Percentiles rank a stretch among this genome's conserved stretches.
Evolutionary conservation across 2,888 invertebrate species (phyloP).

Genomic region (Notodromas monacha): DNA sequence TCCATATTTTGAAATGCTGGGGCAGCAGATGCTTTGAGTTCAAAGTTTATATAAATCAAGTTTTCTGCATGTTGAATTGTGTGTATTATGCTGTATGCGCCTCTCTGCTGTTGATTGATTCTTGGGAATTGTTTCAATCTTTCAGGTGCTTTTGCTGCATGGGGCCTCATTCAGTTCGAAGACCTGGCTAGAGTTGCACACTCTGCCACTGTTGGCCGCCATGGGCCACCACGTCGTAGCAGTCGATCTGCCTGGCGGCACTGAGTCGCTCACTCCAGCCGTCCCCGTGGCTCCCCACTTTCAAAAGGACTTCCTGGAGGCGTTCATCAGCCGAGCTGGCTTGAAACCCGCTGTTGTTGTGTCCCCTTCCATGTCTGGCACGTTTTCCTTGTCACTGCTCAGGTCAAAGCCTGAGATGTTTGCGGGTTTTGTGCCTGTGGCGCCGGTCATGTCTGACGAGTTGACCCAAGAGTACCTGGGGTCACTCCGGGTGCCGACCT

Average conservation of each 20-base stretch:
- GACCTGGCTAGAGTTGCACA: neutral
- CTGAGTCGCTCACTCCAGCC: neutral
- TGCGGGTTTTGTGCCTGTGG: neutral
- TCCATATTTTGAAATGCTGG: too few species aligned
- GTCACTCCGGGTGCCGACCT: neutral
- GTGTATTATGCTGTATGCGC: too few species aligned
- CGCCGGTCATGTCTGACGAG: neutral
- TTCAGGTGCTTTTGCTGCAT: constrained; percentile 1
- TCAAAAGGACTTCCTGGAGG: constrained; percentile 1
- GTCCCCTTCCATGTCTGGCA: neutral
- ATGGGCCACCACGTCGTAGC: neutral
- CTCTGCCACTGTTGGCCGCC: neutral
- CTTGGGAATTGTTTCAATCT: too few species aligned
- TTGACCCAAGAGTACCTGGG: neutral
- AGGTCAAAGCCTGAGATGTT: neutral
- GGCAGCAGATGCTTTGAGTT: too few species aligned
- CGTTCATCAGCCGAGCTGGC: too few species aligned
- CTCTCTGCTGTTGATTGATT: too few species aligned
- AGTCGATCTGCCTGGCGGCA: neutral
- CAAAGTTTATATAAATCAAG: too few species aligned
- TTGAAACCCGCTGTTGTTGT: neutral
- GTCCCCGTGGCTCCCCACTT: neutral
- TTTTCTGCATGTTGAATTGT: too few species aligned
- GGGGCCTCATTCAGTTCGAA: constrained; percentile 1
- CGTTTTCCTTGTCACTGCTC: neutral